phyloP scores from a whole-genome alignment of 1,140 invertebrate genomes.

The Drosophila busckii region DNA sequence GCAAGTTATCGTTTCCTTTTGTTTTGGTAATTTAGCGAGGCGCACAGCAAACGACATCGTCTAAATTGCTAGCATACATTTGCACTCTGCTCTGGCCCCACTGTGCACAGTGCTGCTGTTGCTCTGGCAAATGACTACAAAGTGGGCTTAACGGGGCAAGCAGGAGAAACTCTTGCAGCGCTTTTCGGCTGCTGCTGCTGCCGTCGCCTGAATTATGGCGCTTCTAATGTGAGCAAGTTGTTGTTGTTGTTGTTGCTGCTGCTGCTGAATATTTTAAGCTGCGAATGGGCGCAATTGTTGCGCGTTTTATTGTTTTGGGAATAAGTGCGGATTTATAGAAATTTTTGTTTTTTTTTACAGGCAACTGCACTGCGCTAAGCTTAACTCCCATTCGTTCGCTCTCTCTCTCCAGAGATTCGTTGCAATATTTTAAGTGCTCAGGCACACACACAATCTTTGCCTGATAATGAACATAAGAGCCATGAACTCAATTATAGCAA shows the following conservation, averaged over 20 bases:
- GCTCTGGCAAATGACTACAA: slow-evolving; percentile 69
- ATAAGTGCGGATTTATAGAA: slow-evolving; percentile 74
- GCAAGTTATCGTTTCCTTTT: slow-evolving; percentile 74
- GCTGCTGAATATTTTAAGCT: slow-evolving; percentile 67
- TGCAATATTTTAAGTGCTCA: slow-evolving; percentile 22
- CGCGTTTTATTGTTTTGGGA: slow-evolving; percentile 75
- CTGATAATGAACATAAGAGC: slow-evolving; percentile 35
- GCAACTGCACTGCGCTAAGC: slow-evolving; percentile 8
- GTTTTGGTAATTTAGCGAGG: slow-evolving; percentile 73
- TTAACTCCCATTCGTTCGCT: too few relatives aligned
- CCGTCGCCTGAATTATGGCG: slow-evolving; percentile 61
- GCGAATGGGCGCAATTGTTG: slow-evolving; percentile 65
- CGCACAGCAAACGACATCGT: slow-evolving; percentile 67
- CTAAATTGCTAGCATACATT: slow-evolving; percentile 73
- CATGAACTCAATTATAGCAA: slow-evolving; percentile 61
- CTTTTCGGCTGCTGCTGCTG: slow-evolving; percentile 41
- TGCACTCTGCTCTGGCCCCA: slow-evolving; percentile 43
- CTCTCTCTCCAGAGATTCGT: slow-evolving; percentile 10
- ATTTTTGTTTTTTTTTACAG: slow-evolving; percentile 46
- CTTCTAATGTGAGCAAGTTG: slow-evolving; percentile 51
- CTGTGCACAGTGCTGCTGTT: slow-evolving; percentile 21
- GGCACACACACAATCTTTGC: slow-evolving; percentile 8
- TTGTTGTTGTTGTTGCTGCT: slow-evolving; percentile 4
- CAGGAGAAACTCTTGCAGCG: slow-evolving; percentile 20
- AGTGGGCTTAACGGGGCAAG: slow-evolving; percentile 57